Evolutionary conservation across 2,113 vertebrate genomes (phyloP), one percentile per base, ranked within the genome.

Genomic region (Anser brachyrhynchus): DNA sequence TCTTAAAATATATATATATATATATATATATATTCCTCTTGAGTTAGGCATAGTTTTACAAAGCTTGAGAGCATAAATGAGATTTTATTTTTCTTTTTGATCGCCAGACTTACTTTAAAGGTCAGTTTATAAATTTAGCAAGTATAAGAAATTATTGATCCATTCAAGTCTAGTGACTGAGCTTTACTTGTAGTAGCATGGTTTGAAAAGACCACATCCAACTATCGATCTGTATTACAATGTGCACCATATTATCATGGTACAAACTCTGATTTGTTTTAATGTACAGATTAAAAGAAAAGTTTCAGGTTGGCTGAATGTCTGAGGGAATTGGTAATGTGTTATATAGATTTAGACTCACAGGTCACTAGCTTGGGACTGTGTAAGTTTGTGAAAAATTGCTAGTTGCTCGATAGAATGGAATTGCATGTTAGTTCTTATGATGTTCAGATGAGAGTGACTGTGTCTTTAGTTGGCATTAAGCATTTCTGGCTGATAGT

Each of bases 71-170:
- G 29, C 35, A 55, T 41, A 91, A 51, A 51, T 25, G 51, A 51
- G 12, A 51, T 51, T 51, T 25, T 20, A 20, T 49, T 49, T 21
- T 49, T 80, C 90, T 57, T 86, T 85, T 96, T 94, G 86, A 52
- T 88, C 66, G 62, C 78, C n/a, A 88, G 70, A 59, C 82, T 90
- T 87, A 64, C 77, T 92, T 94, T 94, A 96, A 93, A 95, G 88
- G 76, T 93, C 76, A 93, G 87, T 58, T 39, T 87, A 12, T 90
- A 93, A 91, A 92, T 72, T 71, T 88, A 90, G 84, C 79, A 90
- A 91, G 87, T 93, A 89, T 57, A 93, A 90, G 64, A 93, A 76
- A 83, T 84, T 86, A 93, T 91, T 78, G 90, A 93, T 91, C 87
- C 92, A 74, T 95, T 85, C 58, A 76, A 84, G 54, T 78, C 81